These are phyloP conservation scores for Vanessa tameamea DNA, from an alignment of 1,140 invertebrate species.

Conservation along the genomic window DNA sequence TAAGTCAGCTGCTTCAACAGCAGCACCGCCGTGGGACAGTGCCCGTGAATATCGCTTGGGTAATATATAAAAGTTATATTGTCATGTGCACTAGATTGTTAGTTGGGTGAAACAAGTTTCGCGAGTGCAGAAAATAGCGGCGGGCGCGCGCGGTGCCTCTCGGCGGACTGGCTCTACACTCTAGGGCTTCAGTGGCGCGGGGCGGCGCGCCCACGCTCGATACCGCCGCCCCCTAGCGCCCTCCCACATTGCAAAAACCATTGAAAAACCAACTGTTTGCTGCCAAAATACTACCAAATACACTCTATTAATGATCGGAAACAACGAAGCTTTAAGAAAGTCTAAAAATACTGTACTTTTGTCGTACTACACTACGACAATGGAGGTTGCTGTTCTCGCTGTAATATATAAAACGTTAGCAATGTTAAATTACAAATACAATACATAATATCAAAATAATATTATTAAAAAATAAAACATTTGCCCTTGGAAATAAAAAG, in stretches of 20 bases:
- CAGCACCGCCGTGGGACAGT: slow-evolving; percentile 31
- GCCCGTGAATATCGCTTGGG: slow-evolving; percentile 41
- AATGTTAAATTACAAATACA: too few species aligned
- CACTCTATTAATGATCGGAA: slow-evolving; percentile 31
- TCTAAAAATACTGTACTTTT: neutral
- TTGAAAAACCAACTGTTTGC: slow-evolving; percentile 71
- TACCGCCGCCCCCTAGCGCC: slow-evolving; percentile 72
- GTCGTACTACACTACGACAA: neutral
- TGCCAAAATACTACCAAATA: slow-evolving; percentile 51
- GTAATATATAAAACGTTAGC: too few species aligned
- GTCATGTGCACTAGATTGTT: slow-evolving; percentile 40
- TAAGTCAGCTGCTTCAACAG: slow-evolving; percentile 15
- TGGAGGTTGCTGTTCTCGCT: neutral
- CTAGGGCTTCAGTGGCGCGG: slow-evolving; percentile 65
- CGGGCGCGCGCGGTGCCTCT: slow-evolving; percentile 56
- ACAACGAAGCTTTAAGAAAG: slow-evolving; percentile 10
- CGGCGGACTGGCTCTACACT: slow-evolving; percentile 55
- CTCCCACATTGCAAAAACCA: slow-evolving; percentile 74
- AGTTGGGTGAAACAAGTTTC: slow-evolving; percentile 33
- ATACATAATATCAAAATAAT: too few species aligned
- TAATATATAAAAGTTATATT: slow-evolving; percentile 42
- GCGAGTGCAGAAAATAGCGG: slow-evolving; percentile 34
- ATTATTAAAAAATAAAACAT: neutral
- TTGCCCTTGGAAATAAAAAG: neutral
- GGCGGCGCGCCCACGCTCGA: slow-evolving; percentile 76